These are phyloP conservation scores for Premnoplex brunnescens DNA, from an alignment of 2,797 vertebrate genomes.

Conservation along the genomic window DNA sequence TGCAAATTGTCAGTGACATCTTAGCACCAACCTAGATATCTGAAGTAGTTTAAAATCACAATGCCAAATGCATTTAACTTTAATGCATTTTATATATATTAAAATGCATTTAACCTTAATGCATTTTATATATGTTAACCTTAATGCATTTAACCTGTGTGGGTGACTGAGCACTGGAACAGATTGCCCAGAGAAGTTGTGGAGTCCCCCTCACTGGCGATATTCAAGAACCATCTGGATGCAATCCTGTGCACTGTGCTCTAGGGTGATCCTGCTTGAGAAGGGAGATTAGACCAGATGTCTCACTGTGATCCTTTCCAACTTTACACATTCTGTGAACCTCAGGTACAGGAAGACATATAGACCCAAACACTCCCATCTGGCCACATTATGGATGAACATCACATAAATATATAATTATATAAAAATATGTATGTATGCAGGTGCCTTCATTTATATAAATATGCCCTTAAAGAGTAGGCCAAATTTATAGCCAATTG, in stretches of 20 bases:
- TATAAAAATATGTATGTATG: neutral
- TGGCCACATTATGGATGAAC: neutral
- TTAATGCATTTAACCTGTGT: neutral
- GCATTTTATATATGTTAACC: neutral
- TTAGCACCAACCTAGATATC: neutral
- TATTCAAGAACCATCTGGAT: neutral
- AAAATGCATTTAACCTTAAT: neutral
- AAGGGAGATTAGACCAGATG: neutral
- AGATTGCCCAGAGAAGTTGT: neutral
- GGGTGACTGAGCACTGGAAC: neutral
- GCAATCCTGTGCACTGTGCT: neutral
- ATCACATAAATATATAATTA: neutral
- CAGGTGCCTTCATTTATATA: accelerated
- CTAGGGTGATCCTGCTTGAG: neutral
- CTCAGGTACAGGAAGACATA: neutral
- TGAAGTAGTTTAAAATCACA: neutral
- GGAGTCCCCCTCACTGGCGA: neutral
- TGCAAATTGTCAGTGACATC: neutral
- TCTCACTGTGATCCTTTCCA: neutral
- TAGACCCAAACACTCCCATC: neutral
- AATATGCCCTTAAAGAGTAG: neutral
- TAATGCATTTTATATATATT: neutral
- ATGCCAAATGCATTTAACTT: neutral
- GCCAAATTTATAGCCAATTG: neutral
- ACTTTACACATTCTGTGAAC: neutral